Evolutionary conservation across 2,113 vertebrate genomes (phyloP), one percentile per base, ranked within the genome.

Genomic region (Pseudorectes ferrugineus): DNA sequence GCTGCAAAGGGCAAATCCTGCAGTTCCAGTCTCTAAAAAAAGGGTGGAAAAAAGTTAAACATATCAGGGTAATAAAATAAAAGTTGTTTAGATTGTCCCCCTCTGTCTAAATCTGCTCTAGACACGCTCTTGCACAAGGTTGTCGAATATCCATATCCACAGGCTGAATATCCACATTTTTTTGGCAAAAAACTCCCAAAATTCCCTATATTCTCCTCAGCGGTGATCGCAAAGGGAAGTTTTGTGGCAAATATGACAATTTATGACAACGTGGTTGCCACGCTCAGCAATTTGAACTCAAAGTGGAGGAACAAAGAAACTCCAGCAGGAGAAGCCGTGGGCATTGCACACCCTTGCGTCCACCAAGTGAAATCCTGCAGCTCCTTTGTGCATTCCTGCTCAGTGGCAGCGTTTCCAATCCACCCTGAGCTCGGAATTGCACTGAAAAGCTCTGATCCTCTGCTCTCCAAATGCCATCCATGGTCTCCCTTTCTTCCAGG

Each of bases 1-100:
- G 85, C 91, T 91, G 95, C 88, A 76, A 75, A 95, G 95, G 93
- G 84, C 81, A 88, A 93, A 88, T 51, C 80, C 87, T 91, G 28
- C 28, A 59, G 82, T 63, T 70, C 68, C 78, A 75, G 48, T 2
- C 84, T 93, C 80, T 80, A 58, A 76, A 90, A 90, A 96, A 92
- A 62, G 79, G 38, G 83, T 73, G 90, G 79, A 80, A 91, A 66
- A 72, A 93, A 83, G 65, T 71, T 81, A 85, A 95, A 92, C 85
- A 84, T n/a, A 84, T 59, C 78, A 72, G 62, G 43, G 49, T 62
- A 93, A 85, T 94, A 91, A 96, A 90, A 93, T 59, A 84, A 33
- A 67, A 88, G 65, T 45, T 74, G 45, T 66, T 87, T 93, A 81
- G 94, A 49, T 81, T 70, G 71, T 76, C 11, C 66, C 12, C 3